Evolutionary conservation across 2,888 invertebrate species (phyloP).

Genomic region (Biston stratarius): DNA sequence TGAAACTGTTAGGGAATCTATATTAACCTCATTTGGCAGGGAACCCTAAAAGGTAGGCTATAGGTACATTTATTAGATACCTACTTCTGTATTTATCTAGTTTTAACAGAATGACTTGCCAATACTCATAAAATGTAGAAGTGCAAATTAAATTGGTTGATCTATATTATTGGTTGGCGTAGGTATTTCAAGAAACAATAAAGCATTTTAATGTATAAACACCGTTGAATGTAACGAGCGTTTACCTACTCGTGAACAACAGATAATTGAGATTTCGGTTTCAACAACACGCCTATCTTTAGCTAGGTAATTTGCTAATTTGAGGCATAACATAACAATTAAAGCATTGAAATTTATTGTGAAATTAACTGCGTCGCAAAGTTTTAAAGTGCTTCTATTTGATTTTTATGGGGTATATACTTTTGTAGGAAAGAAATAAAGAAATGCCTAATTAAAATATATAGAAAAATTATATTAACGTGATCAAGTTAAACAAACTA

Average conservation of each 20-base stretch:
- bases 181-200: constrained; percentile 49
- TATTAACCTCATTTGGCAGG: too few relatives aligned
- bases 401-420: too few relatives aligned
- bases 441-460: too few relatives aligned
- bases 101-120: not conserved
- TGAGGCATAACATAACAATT: not conserved
- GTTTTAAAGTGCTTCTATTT: too few relatives aligned
- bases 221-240: constrained; percentile 50
- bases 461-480: too few relatives aligned
- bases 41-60: too few relatives aligned
- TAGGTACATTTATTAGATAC: not conserved
- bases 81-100: not conserved
- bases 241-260: constrained; percentile 45
- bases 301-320: not conserved
- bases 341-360: not conserved
- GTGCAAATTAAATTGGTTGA: constrained; percentile 16
- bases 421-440: too few relatives aligned
- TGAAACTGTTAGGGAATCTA: too few relatives aligned
- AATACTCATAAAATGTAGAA: constrained; percentile 3
- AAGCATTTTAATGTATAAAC: constrained; percentile 54
- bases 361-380: not conserved
- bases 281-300: constrained; percentile 29
- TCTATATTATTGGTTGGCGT: not conserved
- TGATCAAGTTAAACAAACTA: too few relatives aligned
- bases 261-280: constrained; percentile 61